These are phyloP conservation scores for Tetranychus urticae DNA, from an alignment of 1,140 invertebrate species.

Conservation along the genomic window DNA sequence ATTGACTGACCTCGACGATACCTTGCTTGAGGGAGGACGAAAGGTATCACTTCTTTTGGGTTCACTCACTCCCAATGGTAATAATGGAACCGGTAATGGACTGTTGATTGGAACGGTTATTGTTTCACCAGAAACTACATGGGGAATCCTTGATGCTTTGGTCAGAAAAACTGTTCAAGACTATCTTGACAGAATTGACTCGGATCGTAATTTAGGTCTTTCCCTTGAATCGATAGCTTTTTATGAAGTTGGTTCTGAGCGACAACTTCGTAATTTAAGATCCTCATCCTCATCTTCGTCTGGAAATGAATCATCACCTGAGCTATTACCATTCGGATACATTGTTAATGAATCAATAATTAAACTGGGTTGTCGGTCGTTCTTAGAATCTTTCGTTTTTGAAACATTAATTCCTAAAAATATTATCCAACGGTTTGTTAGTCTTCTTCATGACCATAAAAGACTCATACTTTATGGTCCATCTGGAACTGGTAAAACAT, in stretches of 20 bases:
- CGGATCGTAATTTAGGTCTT: slow-evolving; percentile 65
- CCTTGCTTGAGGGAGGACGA: neutral
- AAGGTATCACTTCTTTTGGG: neutral
- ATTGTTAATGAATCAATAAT: slow-evolving; percentile 50
- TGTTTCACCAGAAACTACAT: slow-evolving; percentile 73
- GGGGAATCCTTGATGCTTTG: slow-evolving; percentile 76
- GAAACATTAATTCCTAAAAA: slow-evolving; percentile 88
- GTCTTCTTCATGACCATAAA: slow-evolving; percentile 65
- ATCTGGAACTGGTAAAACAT: slow-evolving; percentile 89
- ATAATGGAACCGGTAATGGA: neutral
- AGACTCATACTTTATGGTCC: slow-evolving; percentile 85
- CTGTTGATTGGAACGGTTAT: neutral
- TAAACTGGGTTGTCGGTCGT: slow-evolving; percentile 1
- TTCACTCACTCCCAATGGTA: neutral
- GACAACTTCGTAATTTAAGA: neutral
- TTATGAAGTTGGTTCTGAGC: slow-evolving; percentile 34
- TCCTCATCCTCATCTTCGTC: slow-evolving; percentile 19
- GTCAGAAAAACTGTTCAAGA: slow-evolving; percentile 77
- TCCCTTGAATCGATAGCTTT: slow-evolving; percentile 65
- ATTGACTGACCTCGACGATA: neutral
- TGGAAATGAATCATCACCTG: slow-evolving; percentile 27
- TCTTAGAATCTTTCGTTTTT: slow-evolving; percentile 76
- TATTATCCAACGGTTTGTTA: slow-evolving; percentile 74
- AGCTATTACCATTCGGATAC: slow-evolving; percentile 75
- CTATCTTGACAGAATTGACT: slow-evolving; percentile 74